These are phyloP conservation scores for Eurois occulta DNA, from an alignment of 2,888 invertebrate species.

Conservation along the genomic window DNA sequence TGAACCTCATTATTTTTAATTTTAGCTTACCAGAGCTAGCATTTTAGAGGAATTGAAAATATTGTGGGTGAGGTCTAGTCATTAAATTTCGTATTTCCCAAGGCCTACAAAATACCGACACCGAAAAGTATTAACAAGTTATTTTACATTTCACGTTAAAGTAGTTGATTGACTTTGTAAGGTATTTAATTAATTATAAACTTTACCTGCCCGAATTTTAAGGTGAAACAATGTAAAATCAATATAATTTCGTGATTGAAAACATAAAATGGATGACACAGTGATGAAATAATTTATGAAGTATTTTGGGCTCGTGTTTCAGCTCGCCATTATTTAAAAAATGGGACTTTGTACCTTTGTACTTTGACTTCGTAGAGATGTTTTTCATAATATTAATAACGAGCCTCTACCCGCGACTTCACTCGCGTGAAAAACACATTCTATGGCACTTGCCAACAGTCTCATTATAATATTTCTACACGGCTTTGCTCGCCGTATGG, in stretches of 20 bases:
- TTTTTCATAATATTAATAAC: neutral
- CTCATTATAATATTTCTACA: too few relatives aligned
- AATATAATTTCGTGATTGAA: conserved; percentile 31
- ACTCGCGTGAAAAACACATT: neutral
- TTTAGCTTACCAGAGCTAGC: neutral
- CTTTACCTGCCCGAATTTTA: conserved; percentile 31
- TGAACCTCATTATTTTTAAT: conserved; percentile 25
- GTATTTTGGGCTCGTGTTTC: neutral
- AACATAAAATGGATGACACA: conserved; percentile 13
- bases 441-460: neutral
- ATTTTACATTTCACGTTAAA: conserved; percentile 30
- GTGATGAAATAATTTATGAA: conserved; percentile 20
- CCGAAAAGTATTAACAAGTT: conserved; percentile 18
- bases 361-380: neutral
- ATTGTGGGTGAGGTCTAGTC: neutral
- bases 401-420: neutral
- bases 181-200: conserved; percentile 46
- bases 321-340: neutral
- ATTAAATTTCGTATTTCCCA: conserved; percentile 13
- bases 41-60: neutral
- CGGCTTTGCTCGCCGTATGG: too few relatives aligned
- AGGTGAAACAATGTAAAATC: conserved; percentile 13
- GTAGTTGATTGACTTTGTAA: conserved; percentile 34
- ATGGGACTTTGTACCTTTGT: neutral
- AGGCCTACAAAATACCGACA: conserved; percentile 16